Evolutionary conservation across 2,888 invertebrate species (phyloP).

Genomic region (Neoitamus cyanurus): DNA sequence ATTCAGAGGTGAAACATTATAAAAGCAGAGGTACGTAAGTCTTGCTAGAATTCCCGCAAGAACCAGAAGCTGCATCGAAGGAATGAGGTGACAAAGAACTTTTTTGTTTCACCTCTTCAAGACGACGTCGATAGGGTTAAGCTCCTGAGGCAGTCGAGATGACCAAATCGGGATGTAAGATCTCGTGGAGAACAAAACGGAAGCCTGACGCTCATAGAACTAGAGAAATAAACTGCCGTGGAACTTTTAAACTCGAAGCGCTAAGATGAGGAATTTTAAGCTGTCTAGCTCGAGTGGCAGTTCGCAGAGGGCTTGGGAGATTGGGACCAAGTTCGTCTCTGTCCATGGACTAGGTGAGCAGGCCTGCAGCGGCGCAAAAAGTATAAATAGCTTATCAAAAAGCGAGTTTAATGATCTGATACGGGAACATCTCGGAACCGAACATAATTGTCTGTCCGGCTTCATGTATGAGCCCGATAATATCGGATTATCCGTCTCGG

Average conservation of each 20-base stretch:
- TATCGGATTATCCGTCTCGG: constrained; percentile 38
- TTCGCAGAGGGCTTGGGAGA: background rate
- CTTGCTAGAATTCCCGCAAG: background rate
- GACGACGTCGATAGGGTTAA: background rate
- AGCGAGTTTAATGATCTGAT: constrained; percentile 7
- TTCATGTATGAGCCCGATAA: constrained; percentile 10
- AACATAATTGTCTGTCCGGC: background rate
- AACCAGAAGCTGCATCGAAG: background rate
- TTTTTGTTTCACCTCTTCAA: background rate
- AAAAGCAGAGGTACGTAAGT: background rate
- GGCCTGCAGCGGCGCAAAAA: background rate
- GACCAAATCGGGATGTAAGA: background rate
- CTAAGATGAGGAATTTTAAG: background rate
- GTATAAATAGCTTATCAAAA: background rate
- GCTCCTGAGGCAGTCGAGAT: background rate
- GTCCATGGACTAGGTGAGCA: background rate
- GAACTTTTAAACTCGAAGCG: background rate
- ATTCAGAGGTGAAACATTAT: background rate
- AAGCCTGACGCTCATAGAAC: background rate
- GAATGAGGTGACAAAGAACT: background rate
- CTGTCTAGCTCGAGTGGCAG: background rate
- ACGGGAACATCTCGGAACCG: background rate
- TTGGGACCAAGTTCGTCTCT: background rate
- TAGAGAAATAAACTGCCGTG: background rate
- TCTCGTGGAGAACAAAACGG: background rate